Evolutionary conservation across 2,113 vertebrate genomes (phyloP).

Genomic region (Emydocephalus ijimae): DNA sequence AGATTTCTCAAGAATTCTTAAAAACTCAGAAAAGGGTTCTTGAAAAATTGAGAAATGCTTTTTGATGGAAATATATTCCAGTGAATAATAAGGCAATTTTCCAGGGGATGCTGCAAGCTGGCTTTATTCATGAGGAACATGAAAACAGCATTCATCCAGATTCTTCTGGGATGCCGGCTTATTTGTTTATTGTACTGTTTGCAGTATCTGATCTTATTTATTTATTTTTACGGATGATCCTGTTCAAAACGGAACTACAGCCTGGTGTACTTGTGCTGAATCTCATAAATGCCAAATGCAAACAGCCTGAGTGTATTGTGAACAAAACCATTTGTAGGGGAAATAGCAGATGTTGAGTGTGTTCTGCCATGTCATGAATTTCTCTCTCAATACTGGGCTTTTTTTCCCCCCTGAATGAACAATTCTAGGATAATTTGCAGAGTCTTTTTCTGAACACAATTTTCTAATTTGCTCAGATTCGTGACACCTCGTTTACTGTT

Average conservation of each 20-base stretch:
- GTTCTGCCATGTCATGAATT: constrained; percentile 5
- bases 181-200: constrained; percentile 5
- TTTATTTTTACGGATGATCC: constrained; percentile 5
- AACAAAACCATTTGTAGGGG: neutral
- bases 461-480: neutral
- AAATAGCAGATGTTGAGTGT: neutral
- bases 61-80: neutral
- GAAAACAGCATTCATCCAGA: neutral
- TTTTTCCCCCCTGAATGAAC: neutral
- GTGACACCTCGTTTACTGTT: neutral
- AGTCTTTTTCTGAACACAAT: neutral
- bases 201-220: neutral
- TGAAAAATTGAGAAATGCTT: neutral
- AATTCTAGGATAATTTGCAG: neutral
- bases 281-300: neutral
- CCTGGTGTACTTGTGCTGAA: neutral
- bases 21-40: neutral
- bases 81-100: neutral
- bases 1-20: neutral
- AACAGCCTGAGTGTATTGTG: constrained; percentile 9
- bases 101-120: neutral
- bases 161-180: neutral
- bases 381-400: neutral
- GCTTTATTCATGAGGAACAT: neutral
- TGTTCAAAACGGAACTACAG: neutral